Evolutionary conservation across 2,113 vertebrate species (phyloP), one percentile per base, ranked within the genome.

Genomic region (Corythaeola cristata): DNA sequence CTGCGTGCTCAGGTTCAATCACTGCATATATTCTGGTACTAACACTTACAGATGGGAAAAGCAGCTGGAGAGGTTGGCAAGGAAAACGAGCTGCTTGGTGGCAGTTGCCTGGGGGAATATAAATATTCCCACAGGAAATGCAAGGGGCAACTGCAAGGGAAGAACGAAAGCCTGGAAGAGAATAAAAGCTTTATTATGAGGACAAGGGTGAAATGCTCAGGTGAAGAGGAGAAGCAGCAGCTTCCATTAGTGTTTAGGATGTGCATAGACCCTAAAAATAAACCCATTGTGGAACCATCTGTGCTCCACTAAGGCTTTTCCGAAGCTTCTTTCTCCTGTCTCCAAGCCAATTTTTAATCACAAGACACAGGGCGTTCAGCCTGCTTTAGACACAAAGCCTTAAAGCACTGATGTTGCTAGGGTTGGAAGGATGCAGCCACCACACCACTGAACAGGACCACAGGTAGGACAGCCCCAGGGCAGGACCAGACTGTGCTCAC

Each of bases 1-100:
- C 71, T 8, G 24, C 0, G 1, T 39, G 14, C n/a, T 67, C 33
- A 3, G 35, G 49, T 88, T 90, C 82, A 4, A 27, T 50, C 88
- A 32, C 14, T 23, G 41, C 59, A 50, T 22, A 21, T 44, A 62
- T 72, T 88, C 88, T 77, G 64, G 41, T 75, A 11, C 50, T 72
- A 20, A 79, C 2, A 49, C 63, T 75, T 88, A 66, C 82, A 90
- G 89, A 95, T 81, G 81, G 81, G 71, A 88, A 86, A 89, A 66
- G 41, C 92, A 96, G 69, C 89, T 94, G 94, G 82, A 88, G 64
- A 89, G 60, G 62, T 5, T 95, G 86, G 95, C 75, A 92, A 78
- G 37, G 55, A 79, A 86, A 95, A 91, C 2, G 39, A 83, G 11
- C 35, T 56, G 11, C 56, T 60, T 55, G 69, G 68, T 89, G 84